Evolutionary conservation across 2,888 invertebrate species (phyloP).

Genomic region (Dromius quadrimaculatus): DNA sequence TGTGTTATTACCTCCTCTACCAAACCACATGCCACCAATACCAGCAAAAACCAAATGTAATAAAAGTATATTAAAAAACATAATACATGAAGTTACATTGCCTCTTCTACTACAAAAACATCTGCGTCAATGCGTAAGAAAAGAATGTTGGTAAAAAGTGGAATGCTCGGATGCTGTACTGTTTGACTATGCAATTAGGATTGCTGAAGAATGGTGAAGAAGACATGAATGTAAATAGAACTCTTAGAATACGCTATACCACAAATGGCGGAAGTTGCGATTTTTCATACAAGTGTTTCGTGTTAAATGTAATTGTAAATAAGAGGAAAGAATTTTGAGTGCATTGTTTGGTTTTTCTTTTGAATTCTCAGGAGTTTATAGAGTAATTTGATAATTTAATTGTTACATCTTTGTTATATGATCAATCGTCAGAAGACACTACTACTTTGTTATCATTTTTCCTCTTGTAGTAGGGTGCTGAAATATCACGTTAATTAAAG

Average conservation of each 20-base stretch:
- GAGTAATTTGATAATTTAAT: not conserved
- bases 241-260: too few species aligned
- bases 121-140: constrained; percentile 11
- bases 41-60: constrained; percentile 29
- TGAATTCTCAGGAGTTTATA: too few species aligned
- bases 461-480: not conserved
- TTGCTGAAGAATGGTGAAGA: too few species aligned
- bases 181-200: constrained; percentile 25
- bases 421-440: too few species aligned
- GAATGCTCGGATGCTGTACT: too few species aligned
- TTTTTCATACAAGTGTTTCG: too few species aligned
- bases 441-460: not conserved
- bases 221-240: too few species aligned
- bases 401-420: not conserved
- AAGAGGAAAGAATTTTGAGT: too few species aligned
- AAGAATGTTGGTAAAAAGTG: constrained; percentile 28
- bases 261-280: too few species aligned
- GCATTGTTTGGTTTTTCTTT: too few species aligned
- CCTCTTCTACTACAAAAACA: not conserved
- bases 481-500: not conserved
- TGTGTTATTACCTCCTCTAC: constrained; percentile 37
- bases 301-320: too few species aligned
- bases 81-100: not conserved
- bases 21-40: constrained; percentile 8
- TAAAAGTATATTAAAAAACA: constrained; percentile 9